Evolutionary conservation across 1,140 invertebrate species (phyloP), one percentile per base, ranked within the genome.

Genomic region (Drosophila nigrodunni): DNA sequence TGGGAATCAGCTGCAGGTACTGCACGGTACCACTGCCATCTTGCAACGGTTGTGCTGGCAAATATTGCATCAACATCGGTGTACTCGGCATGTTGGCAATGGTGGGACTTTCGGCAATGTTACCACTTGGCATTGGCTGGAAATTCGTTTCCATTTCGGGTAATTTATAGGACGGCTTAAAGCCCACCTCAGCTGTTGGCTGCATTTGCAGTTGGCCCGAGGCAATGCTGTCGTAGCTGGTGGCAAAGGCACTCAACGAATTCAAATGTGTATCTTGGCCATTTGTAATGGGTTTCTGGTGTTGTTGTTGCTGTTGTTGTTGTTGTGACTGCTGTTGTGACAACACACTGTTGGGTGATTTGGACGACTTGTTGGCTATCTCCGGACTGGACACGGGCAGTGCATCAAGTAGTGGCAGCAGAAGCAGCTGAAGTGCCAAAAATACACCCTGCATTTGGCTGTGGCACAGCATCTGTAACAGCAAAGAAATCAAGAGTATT

Each of bases 31-130:
- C 89, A 0, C 75, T 75, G 43, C 82, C 82, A 49, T 91, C 83
- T 9, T 87, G 78, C 0, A 92, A 54, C 3, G 74, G 44, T 15
- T 90, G 87, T 2, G 92, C 80, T 4, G 90, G 85, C 7, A 92
- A 62, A 60, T 92, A 92, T 55, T 92, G 91, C 93, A 96, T 91
- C 96, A 97, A 75, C 92, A 95, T 83, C 77, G 94, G 60, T 62
- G 94, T 57, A 94, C 95, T 78, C 10, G 82, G 87, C 15, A 87
- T 35, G 6, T 57, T 69, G 47, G 66, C 34, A 47, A 88, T 46
- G 25, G 69, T 80, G 5, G 64, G 50, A 30, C 39, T 39, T 1
- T 74, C 54, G 13, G 11, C 43, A 0, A 70, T 74, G 2, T 70
- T 58, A 0, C 55, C 67, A 1, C 66, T 58, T 21, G 92, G 91